A percentile compares a stretch with the other conserved stretches of the same genome.
phyloP scores from a whole-genome alignment of 2,113 vertebrate species.

The Bambusicola thoracicus region DNA sequence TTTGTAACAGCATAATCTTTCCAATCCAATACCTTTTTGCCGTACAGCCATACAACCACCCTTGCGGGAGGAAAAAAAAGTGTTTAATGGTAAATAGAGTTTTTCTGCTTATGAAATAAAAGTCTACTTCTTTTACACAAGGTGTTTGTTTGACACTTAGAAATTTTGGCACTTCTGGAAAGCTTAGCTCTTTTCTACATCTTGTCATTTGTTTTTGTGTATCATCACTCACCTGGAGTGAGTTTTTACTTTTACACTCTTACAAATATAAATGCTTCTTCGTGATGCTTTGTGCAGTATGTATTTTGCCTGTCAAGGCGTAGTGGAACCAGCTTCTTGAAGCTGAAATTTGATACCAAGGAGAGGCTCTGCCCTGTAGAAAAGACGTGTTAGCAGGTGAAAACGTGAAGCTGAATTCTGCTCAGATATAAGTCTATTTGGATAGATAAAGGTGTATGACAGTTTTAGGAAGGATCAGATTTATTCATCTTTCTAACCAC shows the following conservation, averaged over 20 bases:
- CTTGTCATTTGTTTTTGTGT: background rate
- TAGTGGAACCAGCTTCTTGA: background rate
- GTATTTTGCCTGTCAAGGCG: background rate
- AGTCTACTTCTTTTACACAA: background rate
- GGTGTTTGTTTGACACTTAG: background rate
- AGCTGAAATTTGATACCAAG: constrained; percentile 17
- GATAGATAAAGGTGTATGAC: constrained; percentile 30
- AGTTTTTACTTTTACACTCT: background rate
- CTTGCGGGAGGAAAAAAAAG: background rate
- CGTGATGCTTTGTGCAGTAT: background rate
- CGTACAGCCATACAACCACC: no score
- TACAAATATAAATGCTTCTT: background rate
- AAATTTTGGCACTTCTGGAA: background rate
- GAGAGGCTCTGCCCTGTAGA: background rate
- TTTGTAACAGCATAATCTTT: no score
- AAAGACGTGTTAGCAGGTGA: constrained; percentile 19
- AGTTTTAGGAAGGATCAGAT: constrained; percentile 28
- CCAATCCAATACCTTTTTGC: no score
- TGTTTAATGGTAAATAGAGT: rapidly evolving
- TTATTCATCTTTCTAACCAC: background rate
- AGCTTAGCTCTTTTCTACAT: background rate
- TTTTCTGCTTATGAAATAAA: background rate
- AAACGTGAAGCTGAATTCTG: constrained; percentile 54
- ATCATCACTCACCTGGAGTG: background rate
- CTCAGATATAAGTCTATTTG: constrained; percentile 52